Base-by-base conservation (phyloP, 2,113 vertebrate genomes). In the Tachuris rubrigastra region DNA sequence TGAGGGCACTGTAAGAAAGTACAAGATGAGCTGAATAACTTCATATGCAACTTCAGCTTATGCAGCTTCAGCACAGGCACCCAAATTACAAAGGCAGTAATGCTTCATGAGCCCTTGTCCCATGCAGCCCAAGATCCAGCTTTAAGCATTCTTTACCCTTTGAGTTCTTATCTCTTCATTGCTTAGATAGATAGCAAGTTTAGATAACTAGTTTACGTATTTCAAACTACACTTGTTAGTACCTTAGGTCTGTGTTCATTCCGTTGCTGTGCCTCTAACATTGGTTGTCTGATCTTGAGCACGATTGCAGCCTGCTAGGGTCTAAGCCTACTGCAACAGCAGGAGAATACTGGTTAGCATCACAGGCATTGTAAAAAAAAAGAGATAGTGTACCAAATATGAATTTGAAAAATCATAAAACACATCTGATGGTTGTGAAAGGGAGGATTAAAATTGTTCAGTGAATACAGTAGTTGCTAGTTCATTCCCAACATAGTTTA, bases 231-330 rank as follows among this genome's bases (percentile, higher is more conserved):
- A 15, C 22, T 74, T 49, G 13, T 28, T 59, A 46, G 5, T 9
- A 85, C 10, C 9, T 49, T 1, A 5, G 10, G 47, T 49, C 27
- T 46, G 31, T 65, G 25, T 33, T 80, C 4, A 7, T 73, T 89
- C 33, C 50, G 19, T 8, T 76, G 39, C 6, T 55, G 21, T 55
- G 23, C 52, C 31, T 63, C 63, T 80, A 86, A 20, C 5, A 22
- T 1, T 4, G 6, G 12, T 27, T 0, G 0, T 37, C 47, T 67
- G 35, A 76, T 72, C 49, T 35, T 59, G 53, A 79, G 12, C 8
- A 76, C 0, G 0, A 46, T 3, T 79, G 39, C 9, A 91, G 8
- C 22, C 44, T 59, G 22, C n/a, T 49, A 21, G 7, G 22, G 12
- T 53, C 59, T 55, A 68, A 75, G 39, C 10, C 16, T 25, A 24